Evolutionary conservation across 2,113 vertebrate species (phyloP).

Genomic region (Megaptera novaeangliae): DNA sequence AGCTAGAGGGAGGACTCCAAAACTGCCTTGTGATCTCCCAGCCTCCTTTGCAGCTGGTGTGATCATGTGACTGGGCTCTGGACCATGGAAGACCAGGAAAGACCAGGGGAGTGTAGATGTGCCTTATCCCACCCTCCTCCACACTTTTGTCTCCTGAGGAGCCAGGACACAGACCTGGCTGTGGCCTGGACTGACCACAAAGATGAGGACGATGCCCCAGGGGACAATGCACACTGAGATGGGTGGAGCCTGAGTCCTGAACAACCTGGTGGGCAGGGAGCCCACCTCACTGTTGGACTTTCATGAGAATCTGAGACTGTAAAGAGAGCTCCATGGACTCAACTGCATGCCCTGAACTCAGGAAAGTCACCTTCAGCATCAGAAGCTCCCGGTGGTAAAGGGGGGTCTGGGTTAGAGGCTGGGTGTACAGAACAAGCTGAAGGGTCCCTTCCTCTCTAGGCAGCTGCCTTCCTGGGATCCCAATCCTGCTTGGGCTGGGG

Average conservation of each 20-base stretch:
- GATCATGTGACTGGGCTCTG: too few species aligned
- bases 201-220: not conserved
- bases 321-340: not conserved
- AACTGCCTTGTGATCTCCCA: not conserved
- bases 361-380: not conserved
- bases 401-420: not conserved
- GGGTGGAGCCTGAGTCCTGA: not conserved
- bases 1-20: not conserved
- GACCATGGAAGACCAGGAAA: not conserved
- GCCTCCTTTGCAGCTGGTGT: too few species aligned
- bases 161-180: not conserved
- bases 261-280: not conserved
- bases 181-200: not conserved
- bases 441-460: not conserved
- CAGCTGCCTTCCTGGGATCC: not conserved
- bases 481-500: not conserved
- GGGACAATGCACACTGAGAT: not conserved
- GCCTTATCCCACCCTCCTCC: not conserved
- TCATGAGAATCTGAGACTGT: not conserved
- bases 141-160: not conserved
- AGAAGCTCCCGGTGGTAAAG: not conserved
- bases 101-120: too few species aligned
- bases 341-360: not conserved
- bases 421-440: not conserved
- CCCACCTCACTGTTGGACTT: not conserved